Base-by-base conservation (phyloP, 2,113 vertebrate species). In the Odontesthes bonariensis region DNA sequence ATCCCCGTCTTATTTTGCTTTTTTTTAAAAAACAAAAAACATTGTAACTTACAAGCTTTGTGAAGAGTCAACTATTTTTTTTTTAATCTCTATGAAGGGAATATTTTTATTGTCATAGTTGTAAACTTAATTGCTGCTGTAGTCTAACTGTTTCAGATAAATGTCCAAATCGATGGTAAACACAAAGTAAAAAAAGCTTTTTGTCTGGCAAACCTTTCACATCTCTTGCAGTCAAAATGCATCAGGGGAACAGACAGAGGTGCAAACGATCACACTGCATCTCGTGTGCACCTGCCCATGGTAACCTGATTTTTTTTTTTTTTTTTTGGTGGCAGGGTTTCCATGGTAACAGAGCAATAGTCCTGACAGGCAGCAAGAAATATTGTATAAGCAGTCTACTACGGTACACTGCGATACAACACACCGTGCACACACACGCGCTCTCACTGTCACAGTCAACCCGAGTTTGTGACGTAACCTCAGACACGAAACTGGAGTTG, bases 281-380 rank as follows among this genome's bases (percentile, higher is more conserved):
- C 79, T 89, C 80, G 84, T 74, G 82, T 90, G 86, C 88, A 92
- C 93, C 92, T 94, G 93, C 87, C 81, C 53, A 83, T 83, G 78
- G 88, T 92, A 93, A 92, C 89, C 87, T 85, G 83, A 84, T 86
- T 90, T 67, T 2, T 86, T 61, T 71, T 51, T 71, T 40, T 53
- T 67, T 53, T 82, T 40, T 53, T 67, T 53, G 79, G 78, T 87
- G 84, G 89, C 79, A 89, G 23, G 81, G 93, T 93, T 92, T 88
- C 92, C 90, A 94, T 94, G 84, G 93, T 89, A 93, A 94, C 93
- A 73, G 75, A 79, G 83, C 84, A 90, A 84, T 74, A 60, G 75
- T 88, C 79, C 87, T 91, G 83, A 86, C 90, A 93, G 83, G 84
- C 90, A 83, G 80, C 77, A 77, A 88, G 75, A 72, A 84, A 44